phyloP scores from a whole-genome alignment of 64 coral and sea anemone genomes.

The Montipora capricornis region DNA sequence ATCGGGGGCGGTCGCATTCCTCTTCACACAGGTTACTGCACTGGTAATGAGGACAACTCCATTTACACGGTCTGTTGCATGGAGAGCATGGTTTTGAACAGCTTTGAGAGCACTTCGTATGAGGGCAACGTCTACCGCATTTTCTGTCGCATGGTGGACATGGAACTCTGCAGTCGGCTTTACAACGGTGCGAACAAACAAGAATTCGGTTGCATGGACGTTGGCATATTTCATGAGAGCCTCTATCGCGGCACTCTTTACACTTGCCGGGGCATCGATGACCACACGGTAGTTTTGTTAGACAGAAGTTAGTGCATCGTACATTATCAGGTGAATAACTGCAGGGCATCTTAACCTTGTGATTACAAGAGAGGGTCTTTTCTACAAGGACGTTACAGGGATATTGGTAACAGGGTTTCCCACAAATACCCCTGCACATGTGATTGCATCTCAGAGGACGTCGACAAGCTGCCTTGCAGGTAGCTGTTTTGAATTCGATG shows the following conservation, averaged over 20 bases:
- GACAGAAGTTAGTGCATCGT: constrained; percentile 20
- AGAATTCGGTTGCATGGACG: constrained; percentile 59
- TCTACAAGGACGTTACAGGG: constrained; percentile 10
- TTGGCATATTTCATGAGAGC: constrained; percentile 59
- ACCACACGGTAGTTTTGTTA: constrained; percentile 52
- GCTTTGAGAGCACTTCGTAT: constrained; percentile 30
- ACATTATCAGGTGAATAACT: constrained; percentile 15
- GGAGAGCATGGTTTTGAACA: constrained; percentile 54
- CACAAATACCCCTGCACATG: constrained; percentile 33
- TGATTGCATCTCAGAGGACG: constrained; percentile 28
- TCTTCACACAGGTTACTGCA: constrained; percentile 78
- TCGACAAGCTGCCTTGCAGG: constrained; percentile 26
- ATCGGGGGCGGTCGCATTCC: constrained; percentile 50
- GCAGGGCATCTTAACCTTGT: constrained; percentile 52
- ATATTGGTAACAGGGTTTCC: constrained; percentile 35
- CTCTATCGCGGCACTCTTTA: constrained; percentile 29
- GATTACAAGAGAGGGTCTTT: constrained; percentile 59
- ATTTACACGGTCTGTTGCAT: constrained; percentile 49
- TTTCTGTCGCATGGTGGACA: constrained; percentile 68
- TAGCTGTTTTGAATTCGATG: background rate
- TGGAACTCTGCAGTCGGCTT: constrained; percentile 46
- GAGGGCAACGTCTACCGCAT: constrained; percentile 61
- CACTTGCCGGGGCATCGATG: constrained; percentile 64
- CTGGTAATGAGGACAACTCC: constrained; percentile 63
- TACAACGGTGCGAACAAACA: constrained; percentile 71